Conservation (phyloP, 2,888 invertebrate species). For the Polyommatus icarus region DNA sequence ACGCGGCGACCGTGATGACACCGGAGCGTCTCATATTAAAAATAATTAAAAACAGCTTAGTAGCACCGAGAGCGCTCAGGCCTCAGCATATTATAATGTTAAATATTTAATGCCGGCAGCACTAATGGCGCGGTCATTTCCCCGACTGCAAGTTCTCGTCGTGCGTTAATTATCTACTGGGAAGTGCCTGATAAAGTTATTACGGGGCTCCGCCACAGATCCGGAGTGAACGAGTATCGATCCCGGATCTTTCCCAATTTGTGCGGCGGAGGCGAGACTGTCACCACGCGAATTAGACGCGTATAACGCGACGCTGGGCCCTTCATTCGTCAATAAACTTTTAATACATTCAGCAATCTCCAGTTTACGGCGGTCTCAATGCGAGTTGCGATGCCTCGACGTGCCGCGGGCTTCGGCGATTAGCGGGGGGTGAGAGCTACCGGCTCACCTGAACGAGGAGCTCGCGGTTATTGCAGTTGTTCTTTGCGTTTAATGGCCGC, state of each 20-base stretch:
- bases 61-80: not conserved
- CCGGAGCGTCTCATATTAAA: not conserved
- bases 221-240: not conserved
- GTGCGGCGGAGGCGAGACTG: not conserved
- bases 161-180: not conserved
- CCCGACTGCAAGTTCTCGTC: not conserved
- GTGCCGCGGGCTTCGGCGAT: not conserved
- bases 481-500: not conserved
- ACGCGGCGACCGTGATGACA: not conserved
- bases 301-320: not conserved
- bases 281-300: not conserved
- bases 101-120: not conserved
- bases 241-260: not conserved
- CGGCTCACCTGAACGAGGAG: not conserved
- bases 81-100: not conserved
- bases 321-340: not conserved
- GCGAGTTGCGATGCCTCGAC: not conserved
- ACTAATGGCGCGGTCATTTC: not conserved
- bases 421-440: not conserved
- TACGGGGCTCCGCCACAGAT: not conserved
- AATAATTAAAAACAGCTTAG: slow-evolving; percentile 8
- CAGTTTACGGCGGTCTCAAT: not conserved
- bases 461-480: not conserved
- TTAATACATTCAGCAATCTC: slow-evolving; percentile 15
- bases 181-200: not conserved